Evolutionary conservation across 1,140 invertebrate species (phyloP).

Genomic region (Drosophila pseudoobscura): DNA sequence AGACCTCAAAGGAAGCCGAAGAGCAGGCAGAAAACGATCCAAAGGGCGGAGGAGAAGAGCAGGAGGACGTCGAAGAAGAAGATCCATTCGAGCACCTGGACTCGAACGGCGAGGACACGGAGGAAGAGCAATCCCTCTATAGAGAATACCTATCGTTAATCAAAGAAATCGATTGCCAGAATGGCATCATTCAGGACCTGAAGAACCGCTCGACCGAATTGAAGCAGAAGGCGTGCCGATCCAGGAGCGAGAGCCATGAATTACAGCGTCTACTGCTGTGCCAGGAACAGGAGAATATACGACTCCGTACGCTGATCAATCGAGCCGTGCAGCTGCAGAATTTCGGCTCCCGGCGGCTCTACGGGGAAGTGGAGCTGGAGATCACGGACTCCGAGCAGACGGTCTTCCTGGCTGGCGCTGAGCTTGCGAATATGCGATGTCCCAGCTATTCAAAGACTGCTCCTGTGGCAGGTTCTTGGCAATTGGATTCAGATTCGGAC

Average conservation of each 20-base stretch:
- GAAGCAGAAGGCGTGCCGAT: conserved; percentile 21
- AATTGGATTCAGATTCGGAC: too few species aligned
- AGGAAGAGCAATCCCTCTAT: conserved; percentile 45
- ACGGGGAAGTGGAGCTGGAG: conserved; percentile 43
- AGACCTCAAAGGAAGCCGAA: conserved; percentile 9
- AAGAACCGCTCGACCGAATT: conserved; percentile 14
- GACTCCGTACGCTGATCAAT: conserved; percentile 40
- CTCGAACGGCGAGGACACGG: conserved; percentile 38
- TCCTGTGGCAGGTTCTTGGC: too few species aligned
- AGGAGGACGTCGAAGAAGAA: neutral
- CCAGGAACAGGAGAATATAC: conserved; percentile 43
- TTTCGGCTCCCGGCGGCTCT: conserved; percentile 44
- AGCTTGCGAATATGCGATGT: too few species aligned
- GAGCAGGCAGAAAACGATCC: neutral
- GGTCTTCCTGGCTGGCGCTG: too few species aligned
- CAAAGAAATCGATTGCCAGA: conserved; percentile 57
- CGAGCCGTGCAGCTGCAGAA: conserved; percentile 55
- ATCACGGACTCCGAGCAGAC: conserved; percentile 14
- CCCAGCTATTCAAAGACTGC: too few species aligned
- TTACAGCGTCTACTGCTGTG: conserved; percentile 27
- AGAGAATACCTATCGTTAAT: conserved; percentile 50
- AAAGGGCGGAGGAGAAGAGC: conserved; percentile 1
- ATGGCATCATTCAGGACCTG: conserved; percentile 33
- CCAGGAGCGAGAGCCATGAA: conserved; percentile 22
- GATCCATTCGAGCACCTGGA: conserved; percentile 54